Evolutionary conservation across 2,888 invertebrate species (phyloP).

Genomic region (Meteorus colon): DNA sequence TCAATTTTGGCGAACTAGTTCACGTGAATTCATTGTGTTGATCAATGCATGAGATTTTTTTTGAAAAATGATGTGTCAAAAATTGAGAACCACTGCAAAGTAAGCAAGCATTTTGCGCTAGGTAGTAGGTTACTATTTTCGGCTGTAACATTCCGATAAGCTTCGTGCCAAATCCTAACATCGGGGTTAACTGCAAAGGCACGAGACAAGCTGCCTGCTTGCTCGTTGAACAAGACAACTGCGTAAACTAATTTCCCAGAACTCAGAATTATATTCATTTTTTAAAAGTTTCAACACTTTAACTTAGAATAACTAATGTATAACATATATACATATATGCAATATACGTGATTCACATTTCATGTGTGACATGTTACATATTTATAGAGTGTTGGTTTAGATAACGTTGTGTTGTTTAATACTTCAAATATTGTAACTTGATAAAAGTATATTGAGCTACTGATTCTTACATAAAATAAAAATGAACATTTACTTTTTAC

Average conservation of each 20-base stretch:
- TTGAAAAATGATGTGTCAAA: constrained; percentile 21
- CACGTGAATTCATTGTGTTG: not conserved
- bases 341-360: not conserved
- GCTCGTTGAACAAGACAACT: constrained; percentile 34
- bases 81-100: constrained; percentile 61
- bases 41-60: not conserved
- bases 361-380: not conserved
- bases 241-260: constrained; percentile 28
- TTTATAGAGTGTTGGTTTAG: not conserved
- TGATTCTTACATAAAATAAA: not conserved
- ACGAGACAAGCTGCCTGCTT: not conserved
- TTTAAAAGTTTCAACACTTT: not conserved
- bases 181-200: constrained; percentile 32
- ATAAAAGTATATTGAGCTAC: not conserved
- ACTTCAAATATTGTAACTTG: not conserved
- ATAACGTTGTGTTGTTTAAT: not conserved
- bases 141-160: constrained; percentile 70
- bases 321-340: not conserved
- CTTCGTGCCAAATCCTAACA: constrained; percentile 66
- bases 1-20: not conserved
- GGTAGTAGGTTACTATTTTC: constrained; percentile 66
- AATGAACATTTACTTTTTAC: not conserved
- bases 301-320: not conserved
- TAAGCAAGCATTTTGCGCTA: constrained; percentile 53
- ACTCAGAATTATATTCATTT: constrained; percentile 3